phyloP scores from a whole-genome alignment of 2,113 vertebrate species.

The Microcebus murinus region DNA sequence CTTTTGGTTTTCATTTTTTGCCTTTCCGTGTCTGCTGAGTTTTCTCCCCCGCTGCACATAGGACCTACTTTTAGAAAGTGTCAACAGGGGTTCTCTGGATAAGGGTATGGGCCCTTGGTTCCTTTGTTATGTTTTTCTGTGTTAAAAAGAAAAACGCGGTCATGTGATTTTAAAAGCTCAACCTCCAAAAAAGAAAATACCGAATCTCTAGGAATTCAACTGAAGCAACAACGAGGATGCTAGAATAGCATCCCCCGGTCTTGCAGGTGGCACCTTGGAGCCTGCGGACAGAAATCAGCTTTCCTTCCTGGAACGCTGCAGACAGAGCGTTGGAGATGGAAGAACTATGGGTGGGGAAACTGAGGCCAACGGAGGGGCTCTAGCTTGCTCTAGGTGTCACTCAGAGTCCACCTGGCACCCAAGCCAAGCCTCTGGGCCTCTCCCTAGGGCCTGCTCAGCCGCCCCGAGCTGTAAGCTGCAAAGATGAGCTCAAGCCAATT shows the following conservation, averaged over 20 bases:
- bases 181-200: rapidly evolving
- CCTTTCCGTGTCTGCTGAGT: neutral
- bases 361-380: neutral
- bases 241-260: neutral
- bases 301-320: rapidly evolving
- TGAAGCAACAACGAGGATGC: neutral
- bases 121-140: neutral
- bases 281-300: neutral
- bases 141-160: neutral
- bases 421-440: rapidly evolving
- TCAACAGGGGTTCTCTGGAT: neutral
- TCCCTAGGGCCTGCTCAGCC: neutral
- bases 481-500: neutral
- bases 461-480: neutral
- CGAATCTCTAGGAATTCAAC: neutral
- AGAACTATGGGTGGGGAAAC: neutral
- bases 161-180: neutral
- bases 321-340: neutral
- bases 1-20: rapidly evolving
- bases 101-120: neutral
- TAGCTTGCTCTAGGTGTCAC: too few species aligned
- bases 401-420: neutral
- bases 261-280: rapidly evolving
- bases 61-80: neutral
- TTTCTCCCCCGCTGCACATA: neutral